Base-by-base conservation (phyloP, 2,797 vertebrate species). In the Caiman crocodilus region DNA sequence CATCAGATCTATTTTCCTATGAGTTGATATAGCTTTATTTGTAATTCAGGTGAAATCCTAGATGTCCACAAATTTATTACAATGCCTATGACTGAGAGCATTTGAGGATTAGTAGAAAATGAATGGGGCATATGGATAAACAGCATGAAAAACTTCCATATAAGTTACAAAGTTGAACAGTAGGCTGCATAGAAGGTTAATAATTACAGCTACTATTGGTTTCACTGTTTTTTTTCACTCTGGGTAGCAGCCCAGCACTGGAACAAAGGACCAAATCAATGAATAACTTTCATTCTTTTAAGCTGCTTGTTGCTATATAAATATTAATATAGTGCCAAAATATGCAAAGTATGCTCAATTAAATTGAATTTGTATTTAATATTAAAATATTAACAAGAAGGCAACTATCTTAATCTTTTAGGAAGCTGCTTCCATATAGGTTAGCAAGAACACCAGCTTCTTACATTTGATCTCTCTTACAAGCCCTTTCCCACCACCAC, bases 71-170 rank as follows among this genome's bases (percentile, higher is more conserved):
- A 15, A 60, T 18, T 59, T 57, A 21, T 58, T 84, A 79, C 60
- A 88, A 20, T 83, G 32, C 18, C 30, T 26, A 14, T 23, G 67
- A 21, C 32, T 69, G 21, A 21, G 32, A 32, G 35, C 30, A 69
- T 69, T 35, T 69, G 20, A 21, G 32, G 3, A 2, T 67, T 79
- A 32, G 8, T 14, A 50, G 58, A 60, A 75, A 88, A 58, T 8
- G 17, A 88, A 79, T 64, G 14, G 26, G 79, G 71, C 50, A 10
- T 75, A n/a, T 77, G 78, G 25, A 61, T 81, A 93, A 85, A 77
- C 30, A 35, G 1, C 26, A 74, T 8, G 63, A 18, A 18, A 50
- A 76, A 28, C 23, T 30, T 61, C 58, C 42, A 42, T 0, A 0
- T 15, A 30, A 67, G 42, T 15, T 88, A 61, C 61, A 83, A 65